Base-by-base conservation (phyloP, 1,140 invertebrate species). In the Sinella curviseta region DNA sequence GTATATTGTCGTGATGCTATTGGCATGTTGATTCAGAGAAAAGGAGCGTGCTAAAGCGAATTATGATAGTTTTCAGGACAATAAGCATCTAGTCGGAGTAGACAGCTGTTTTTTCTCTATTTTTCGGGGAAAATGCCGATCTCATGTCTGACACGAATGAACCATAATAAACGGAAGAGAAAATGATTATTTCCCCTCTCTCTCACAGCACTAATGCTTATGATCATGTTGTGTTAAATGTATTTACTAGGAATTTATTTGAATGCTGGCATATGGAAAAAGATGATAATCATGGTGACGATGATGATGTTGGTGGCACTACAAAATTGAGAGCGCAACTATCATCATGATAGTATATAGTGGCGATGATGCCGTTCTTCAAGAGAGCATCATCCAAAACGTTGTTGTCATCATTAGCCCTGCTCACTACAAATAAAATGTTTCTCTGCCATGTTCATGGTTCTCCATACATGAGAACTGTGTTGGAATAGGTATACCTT, bases 401-500 rank as follows among this genome's bases (percentile, higher is more conserved):
- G 16, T 65, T 17, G 57, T 65, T 26, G 57, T 65, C 57, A 65
- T 65, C 57, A 65, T 65, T 65, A 65, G 57, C 57, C 39, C 24
- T 4, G 39, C 39, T 48, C 20, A 48, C 20, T 20, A 12, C 14
- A 12, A 26, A n/a, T 65, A 65, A 65, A 65, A 65, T 17, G 24
- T 65, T 65, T 48, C n/a, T n/a, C 39, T 20, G 39, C 8, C 39
- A 48, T 48, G 39, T n/a, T n/a, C n/a, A n/a, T n/a, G n/a, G n/a
- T n/a, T n/a, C n/a, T n/a, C n/a, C n/a, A n/a, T n/a, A n/a, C n/a
- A n/a, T n/a, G n/a, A n/a, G n/a, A n/a, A n/a, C n/a, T n/a, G n/a
- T n/a, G n/a, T n/a, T n/a, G n/a, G n/a, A n/a, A n/a, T n/a, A n/a
- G n/a, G n/a, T 48, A 20, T 48, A 48, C 8, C 8, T 48, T 48